A percentile compares a stretch with the other conserved stretches of the same genome.
phyloP scores from a whole-genome alignment of 1,140 invertebrate genomes.

The Himalopsyche phryganea region DNA sequence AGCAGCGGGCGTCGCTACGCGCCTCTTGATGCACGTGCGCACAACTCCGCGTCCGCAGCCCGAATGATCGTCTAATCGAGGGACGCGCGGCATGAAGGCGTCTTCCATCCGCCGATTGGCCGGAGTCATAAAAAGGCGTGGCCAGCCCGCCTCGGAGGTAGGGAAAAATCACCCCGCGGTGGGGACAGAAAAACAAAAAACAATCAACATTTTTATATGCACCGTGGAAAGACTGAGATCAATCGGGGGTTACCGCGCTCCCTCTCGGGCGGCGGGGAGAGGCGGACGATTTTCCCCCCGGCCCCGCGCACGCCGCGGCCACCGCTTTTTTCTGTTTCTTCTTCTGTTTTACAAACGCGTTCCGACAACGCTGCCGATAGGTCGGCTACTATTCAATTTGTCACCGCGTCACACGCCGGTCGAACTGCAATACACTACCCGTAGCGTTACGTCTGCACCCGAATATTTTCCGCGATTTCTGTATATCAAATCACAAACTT shows the following conservation, averaged over 20 bases:
- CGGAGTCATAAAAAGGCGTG: slow-evolving; percentile 1
- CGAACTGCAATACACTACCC: slow-evolving; percentile 6
- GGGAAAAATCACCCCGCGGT: slow-evolving; percentile 15
- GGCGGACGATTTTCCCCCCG: not conserved
- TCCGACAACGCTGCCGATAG: slow-evolving; percentile 24
- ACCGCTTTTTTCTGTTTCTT: slow-evolving; percentile 26
- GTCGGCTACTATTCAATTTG: slow-evolving; percentile 24
- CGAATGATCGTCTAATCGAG: slow-evolving; percentile 13
- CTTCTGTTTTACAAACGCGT: slow-evolving; percentile 30
- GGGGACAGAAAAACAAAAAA: slow-evolving; percentile 17
- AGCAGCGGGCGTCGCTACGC: no score
- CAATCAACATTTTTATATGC: slow-evolving; percentile 30
- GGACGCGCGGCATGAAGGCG: slow-evolving; percentile 1
- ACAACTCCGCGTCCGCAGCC: slow-evolving; percentile 14
- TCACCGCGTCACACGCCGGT: slow-evolving; percentile 22
- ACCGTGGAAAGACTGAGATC: slow-evolving; percentile 24
- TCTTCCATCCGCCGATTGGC: not conserved
- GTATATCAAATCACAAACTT: no score
- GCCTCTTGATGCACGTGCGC: slow-evolving; percentile 15
- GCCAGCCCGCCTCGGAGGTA: not conserved
- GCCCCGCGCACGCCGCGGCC: slow-evolving; percentile 4
- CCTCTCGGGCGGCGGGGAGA: slow-evolving; percentile 4
- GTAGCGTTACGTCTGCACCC: not conserved
- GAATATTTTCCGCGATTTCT: not conserved
- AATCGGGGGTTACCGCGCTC: slow-evolving; percentile 20